Evolutionary conservation across 2,797 vertebrate genomes (phyloP).

Genomic region (Bucorvus abyssinicus): DNA sequence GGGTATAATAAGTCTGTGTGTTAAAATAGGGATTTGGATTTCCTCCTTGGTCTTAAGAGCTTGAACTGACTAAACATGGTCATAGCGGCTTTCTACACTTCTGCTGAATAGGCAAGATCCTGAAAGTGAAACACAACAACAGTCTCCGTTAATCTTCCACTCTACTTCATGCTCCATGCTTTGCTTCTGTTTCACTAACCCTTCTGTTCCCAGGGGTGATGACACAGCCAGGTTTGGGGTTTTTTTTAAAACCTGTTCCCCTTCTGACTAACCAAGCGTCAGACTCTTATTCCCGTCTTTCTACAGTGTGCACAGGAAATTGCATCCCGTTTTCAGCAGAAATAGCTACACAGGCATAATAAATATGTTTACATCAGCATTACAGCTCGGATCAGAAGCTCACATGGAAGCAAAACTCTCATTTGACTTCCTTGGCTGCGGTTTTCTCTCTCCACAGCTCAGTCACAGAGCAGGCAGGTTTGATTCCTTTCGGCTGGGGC

Average conservation of each 20-base stretch:
- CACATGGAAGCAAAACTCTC: neutral
- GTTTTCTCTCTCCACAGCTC: neutral
- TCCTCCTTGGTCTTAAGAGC: neutral
- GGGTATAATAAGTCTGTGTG: neutral
- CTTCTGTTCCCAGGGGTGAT: neutral
- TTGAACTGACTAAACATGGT: neutral
- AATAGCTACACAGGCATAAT: neutral
- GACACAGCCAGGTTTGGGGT: neutral
- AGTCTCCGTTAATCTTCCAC: neutral
- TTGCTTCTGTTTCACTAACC: neutral
- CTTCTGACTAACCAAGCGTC: neutral
- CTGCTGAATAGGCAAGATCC: neutral
- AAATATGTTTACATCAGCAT: neutral
- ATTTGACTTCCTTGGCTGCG: neutral
- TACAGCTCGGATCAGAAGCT: neutral
- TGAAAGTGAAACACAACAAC: neutral
- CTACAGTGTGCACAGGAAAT: neutral
- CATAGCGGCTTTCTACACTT: neutral
- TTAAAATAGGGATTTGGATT: neutral
- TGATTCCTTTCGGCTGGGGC: neutral
- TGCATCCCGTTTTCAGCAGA: neutral
- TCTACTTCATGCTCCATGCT: neutral
- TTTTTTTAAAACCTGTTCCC: neutral
- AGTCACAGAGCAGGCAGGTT: neutral
- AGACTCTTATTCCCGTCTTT: neutral